Evolutionary conservation across 1,140 invertebrate genomes (phyloP).

Genomic region (Rhyzopertha dominica): DNA sequence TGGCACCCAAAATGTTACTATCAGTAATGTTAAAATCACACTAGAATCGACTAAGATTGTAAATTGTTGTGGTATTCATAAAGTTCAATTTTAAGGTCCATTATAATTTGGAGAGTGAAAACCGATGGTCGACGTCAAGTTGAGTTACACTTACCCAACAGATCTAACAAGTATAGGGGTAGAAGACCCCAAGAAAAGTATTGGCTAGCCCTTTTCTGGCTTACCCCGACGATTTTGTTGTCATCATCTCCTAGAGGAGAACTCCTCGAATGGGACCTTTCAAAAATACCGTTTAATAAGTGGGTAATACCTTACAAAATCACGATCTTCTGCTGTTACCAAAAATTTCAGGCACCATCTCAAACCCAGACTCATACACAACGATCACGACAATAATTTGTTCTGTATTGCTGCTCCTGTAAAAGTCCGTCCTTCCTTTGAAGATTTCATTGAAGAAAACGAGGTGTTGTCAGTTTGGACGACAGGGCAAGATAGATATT

Average conservation of each 20-base stretch:
- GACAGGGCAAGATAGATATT: slow-evolving; percentile 56
- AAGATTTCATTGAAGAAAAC: slow-evolving; percentile 6
- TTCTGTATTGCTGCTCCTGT: slow-evolving; percentile 34
- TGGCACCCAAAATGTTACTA: too few species aligned
- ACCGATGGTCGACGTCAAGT: slow-evolving; percentile 51
- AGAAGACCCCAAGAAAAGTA: slow-evolving; percentile 35
- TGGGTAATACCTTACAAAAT: too few species aligned
- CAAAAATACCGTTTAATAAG: too few species aligned
- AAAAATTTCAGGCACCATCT: too few species aligned
- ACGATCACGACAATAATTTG: slow-evolving; percentile 37
- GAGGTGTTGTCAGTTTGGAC: slow-evolving; percentile 55
- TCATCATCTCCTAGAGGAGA: slow-evolving; percentile 50
- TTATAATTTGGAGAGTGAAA: slow-evolving; percentile 55
- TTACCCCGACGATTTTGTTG: slow-evolving; percentile 47
- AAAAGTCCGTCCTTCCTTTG: slow-evolving; percentile 1
- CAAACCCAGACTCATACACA: slow-evolving; percentile 48
- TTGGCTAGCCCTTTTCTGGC: slow-evolving; percentile 55
- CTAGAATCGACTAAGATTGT: too few species aligned
- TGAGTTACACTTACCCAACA: slow-evolving; percentile 40
- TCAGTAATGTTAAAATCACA: too few species aligned
- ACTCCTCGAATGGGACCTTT: slow-evolving; percentile 50
- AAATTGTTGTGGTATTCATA: too few species aligned
- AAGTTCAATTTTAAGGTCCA: slow-evolving; percentile 34
- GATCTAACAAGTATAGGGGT: slow-evolving; percentile 19
- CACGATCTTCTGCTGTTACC: too few species aligned